Base-by-base conservation (phyloP, 2,113 vertebrate genomes). In the Falcunculus frontatus region DNA sequence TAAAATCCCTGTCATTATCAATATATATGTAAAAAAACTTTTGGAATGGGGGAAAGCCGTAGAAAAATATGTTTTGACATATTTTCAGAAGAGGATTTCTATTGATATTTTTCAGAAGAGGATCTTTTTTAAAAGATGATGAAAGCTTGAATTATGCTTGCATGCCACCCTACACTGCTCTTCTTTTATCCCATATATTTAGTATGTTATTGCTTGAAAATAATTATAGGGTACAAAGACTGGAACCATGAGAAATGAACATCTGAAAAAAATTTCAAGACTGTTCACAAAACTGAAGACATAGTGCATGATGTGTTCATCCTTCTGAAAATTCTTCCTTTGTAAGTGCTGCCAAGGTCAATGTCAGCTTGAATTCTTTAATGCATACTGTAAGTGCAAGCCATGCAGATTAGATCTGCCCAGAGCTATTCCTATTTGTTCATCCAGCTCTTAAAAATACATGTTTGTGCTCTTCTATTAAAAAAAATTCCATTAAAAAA, bases 261-360 rank as follows among this genome's bases (percentile, higher is more conserved):
- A 60, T 42, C 21, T 49, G 23, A 52, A 96, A 87, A 85, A 73
- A 52, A 47, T 1, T 2, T 11, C 47, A 82, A 72, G 52, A 41
- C 47, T 67, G 33, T 55, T 95, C 79, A 75, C 46, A 37, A 63
- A 82, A 72, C 29, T 90, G 93, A 94, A 95, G 56, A 80, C 47
- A 87, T 55, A 68, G 56, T 0, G 0, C 89, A 65, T 3, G 57
- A 96, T 30, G 17, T 92, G 86, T 87, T 97, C 90, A 90, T 92
- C 93, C 80, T 90, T 78, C 88, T 96, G 90, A 94, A 84, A 92
- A 90, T 92, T 92, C 86, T 92, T 81, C 83, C 56, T 93, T 93
- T 96, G 64, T 86, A 92, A 95, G 52, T 89, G 85, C 73, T 94
- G 95, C 86, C 93, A 96, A 93, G 86, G 92, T 92, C 95, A 95